A percentile compares a stretch with the other conserved stretches of the same genome.
These are phyloP conservation scores for Ovibos moschatus DNA, from an alignment of 2,113 vertebrate genomes.

Conservation along the genomic window DNA sequence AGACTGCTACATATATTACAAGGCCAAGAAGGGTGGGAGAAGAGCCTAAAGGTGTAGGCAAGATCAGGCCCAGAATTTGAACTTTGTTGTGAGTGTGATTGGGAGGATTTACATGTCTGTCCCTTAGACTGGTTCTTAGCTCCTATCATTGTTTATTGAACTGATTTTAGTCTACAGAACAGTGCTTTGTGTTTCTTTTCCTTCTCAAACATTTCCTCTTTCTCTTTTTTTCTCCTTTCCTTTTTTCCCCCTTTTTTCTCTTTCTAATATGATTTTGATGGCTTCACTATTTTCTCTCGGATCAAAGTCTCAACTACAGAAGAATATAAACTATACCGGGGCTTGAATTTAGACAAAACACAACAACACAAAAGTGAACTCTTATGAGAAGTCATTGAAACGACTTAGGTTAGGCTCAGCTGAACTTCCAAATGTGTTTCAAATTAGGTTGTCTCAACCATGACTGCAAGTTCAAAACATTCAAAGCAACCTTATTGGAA, in stretches of 20 bases:
- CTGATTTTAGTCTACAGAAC: background rate
- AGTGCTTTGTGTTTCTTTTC: background rate
- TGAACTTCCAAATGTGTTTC: slow-evolving; percentile 72
- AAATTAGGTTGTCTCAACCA: slow-evolving; percentile 69
- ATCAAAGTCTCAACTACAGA: background rate
- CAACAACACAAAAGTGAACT: background rate
- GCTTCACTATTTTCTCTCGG: background rate
- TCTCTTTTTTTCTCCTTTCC: background rate
- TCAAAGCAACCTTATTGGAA: slow-evolving; percentile 67
- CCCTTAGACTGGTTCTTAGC: background rate
- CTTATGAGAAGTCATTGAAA: background rate
- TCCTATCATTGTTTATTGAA: background rate
- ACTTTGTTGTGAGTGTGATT: background rate
- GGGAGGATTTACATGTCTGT: background rate
- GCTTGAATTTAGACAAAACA: background rate
- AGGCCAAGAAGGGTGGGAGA: background rate
- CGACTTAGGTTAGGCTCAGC: slow-evolving; percentile 14
- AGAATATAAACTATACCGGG: background rate
- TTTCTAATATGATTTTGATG: background rate
- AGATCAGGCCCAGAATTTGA: background rate
- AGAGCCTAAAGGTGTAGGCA: background rate
- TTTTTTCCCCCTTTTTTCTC: background rate
- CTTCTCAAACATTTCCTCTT: background rate
- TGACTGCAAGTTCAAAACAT: slow-evolving; percentile 63
- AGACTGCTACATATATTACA: background rate